These are phyloP conservation scores for Heliconius hermathena DNA, from an alignment of 1,140 invertebrate genomes.

Conservation along the genomic window DNA sequence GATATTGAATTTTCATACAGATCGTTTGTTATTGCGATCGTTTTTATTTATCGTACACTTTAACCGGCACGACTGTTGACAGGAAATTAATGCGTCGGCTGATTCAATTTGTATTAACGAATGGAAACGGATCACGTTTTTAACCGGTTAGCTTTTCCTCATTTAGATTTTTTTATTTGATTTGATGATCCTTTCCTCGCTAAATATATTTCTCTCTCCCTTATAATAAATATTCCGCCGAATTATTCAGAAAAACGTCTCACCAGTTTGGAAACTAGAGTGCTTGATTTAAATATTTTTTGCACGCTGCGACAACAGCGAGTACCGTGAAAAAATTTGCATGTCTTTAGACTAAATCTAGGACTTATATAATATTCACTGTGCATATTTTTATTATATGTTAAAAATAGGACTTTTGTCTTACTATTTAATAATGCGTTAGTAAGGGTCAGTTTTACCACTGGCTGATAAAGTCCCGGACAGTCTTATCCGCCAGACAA, in stretches of 20 bases:
- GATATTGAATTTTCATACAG: conserved; percentile 80
- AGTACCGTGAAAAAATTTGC: conserved; percentile 30
- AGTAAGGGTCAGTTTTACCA: too few species aligned
- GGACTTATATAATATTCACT: conserved; percentile 21
- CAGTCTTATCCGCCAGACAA: too few species aligned
- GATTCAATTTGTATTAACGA: conserved; percentile 72
- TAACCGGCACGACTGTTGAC: conserved; percentile 66
- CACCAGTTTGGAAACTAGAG: conserved; percentile 29
- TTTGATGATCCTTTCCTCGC: not conserved
- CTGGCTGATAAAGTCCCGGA: too few species aligned
- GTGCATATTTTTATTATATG: not conserved
- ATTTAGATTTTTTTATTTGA: conserved; percentile 3
- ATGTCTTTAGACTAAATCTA: conserved; percentile 34
- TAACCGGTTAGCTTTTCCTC: not conserved
- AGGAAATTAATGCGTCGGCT: conserved; percentile 75
- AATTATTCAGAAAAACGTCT: conserved; percentile 33
- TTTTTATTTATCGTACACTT: conserved; percentile 76
- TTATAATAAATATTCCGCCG: conserved; percentile 11
- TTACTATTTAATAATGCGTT: not conserved
- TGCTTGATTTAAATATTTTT: conserved; percentile 36
- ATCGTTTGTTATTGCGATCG: conserved; percentile 71
- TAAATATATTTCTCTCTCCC: conserved; percentile 13
- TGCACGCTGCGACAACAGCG: conserved; percentile 26
- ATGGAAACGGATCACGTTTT: conserved; percentile 29
- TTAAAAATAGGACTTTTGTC: not conserved